phyloP scores from a whole-genome alignment of 2,797 vertebrate species.

The Tapirus indicus region DNA sequence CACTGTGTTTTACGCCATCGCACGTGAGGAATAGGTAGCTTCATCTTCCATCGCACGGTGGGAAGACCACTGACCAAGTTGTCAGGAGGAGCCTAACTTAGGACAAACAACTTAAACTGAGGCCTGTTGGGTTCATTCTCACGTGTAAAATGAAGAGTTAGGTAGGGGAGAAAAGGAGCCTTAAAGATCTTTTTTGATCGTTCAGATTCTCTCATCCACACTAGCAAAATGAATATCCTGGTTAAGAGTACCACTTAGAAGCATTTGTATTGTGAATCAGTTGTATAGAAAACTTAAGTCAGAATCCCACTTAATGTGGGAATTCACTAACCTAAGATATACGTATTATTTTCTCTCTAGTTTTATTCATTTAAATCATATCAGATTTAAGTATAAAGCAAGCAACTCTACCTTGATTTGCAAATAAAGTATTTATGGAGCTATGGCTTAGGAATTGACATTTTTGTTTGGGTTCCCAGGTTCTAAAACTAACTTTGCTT shows the following conservation, averaged over 20 bases:
- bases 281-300: background rate
- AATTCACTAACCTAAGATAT: background rate
- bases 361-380: constrained; percentile 39
- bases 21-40: background rate
- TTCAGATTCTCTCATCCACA: background rate
- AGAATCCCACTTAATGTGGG: background rate
- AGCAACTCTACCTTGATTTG: constrained; percentile 2
- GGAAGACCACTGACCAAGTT: background rate
- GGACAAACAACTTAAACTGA: background rate
- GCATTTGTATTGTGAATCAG: constrained; percentile 30
- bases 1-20: fast-evolving
- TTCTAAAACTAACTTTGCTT: constrained; percentile 6
- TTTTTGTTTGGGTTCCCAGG: constrained; percentile 1
- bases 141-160: background rate
- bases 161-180: background rate
- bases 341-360: background rate
- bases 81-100: background rate
- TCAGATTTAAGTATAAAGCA: constrained; percentile 4
- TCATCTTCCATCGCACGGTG: fast-evolving
- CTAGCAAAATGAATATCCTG: background rate
- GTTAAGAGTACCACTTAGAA: background rate
- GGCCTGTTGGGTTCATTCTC: background rate
- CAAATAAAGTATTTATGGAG: background rate
- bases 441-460: background rate
- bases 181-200: background rate